Conservation (phyloP, 2,888 invertebrate genomes). For the Vandiemenella viatica region DNA sequence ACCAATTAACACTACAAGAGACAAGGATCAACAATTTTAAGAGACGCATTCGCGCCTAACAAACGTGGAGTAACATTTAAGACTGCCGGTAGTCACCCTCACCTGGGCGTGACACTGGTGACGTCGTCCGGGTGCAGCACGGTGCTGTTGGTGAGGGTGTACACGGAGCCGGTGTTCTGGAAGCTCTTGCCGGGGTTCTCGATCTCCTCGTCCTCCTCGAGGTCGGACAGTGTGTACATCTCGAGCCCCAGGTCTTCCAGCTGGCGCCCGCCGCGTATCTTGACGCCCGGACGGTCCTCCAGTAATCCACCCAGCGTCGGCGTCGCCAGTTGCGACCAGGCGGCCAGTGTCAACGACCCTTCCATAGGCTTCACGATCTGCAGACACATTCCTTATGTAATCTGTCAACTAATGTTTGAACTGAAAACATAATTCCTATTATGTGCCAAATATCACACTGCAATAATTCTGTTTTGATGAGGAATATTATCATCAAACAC, state of each 20-base stretch:
- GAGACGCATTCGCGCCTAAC: too few species aligned
- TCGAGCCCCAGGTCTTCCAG: conserved; percentile 61
- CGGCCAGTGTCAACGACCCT: conserved; percentile 82
- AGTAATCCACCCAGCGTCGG: conserved; percentile 81
- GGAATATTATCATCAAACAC: too few species aligned
- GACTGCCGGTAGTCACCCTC: too few species aligned
- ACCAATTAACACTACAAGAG: too few species aligned
- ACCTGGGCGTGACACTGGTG: conserved; percentile 42
- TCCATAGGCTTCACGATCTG: conserved; percentile 80
- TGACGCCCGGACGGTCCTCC: conserved; percentile 83
- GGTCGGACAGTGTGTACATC: conserved; percentile 45
- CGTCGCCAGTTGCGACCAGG: conserved; percentile 89
- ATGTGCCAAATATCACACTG: too few species aligned
- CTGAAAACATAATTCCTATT: too few species aligned
- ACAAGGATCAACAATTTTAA: too few species aligned
- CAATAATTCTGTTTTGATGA: too few species aligned
- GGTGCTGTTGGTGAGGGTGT: conserved; percentile 76
- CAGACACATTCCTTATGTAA: too few species aligned
- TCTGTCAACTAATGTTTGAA: too few species aligned
- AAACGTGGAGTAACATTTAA: too few species aligned
- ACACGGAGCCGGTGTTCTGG: conserved; percentile 62
- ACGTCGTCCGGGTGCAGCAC: conserved; percentile 83
- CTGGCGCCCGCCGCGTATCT: conserved; percentile 62
- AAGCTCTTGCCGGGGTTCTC: conserved; percentile 54
- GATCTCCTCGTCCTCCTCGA: conserved; percentile 58